Evolutionary conservation across 2,797 vertebrate genomes (phyloP).

Genomic region (Pithecia hirsuta): DNA sequence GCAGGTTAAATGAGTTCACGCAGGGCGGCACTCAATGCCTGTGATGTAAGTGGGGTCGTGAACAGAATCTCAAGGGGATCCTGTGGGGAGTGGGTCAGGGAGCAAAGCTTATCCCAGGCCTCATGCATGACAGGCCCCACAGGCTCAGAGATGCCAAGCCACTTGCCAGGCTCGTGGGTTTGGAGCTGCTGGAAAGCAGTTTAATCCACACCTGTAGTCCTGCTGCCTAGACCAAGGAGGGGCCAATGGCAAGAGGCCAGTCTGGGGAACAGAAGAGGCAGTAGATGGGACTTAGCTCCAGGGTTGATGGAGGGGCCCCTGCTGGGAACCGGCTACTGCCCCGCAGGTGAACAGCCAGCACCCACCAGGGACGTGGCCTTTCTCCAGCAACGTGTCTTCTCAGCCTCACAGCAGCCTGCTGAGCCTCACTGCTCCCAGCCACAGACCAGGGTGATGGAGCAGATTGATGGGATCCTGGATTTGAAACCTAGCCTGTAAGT

Average conservation of each 20-base stretch:
- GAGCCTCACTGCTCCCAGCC: neutral
- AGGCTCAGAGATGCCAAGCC: neutral
- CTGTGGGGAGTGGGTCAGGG: neutral
- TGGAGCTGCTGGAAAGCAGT: neutral
- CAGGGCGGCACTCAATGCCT: neutral
- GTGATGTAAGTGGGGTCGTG: neutral
- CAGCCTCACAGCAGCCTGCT: neutral
- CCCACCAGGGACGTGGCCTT: fast-evolving
- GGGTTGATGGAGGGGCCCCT: neutral
- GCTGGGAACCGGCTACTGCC: neutral
- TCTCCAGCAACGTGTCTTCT: neutral
- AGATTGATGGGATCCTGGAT: neutral
- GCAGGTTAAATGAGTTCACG: neutral
- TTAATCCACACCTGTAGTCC: neutral
- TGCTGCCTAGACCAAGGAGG: neutral
- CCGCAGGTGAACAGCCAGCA: neutral
- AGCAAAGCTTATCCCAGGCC: neutral
- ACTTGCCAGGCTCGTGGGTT: neutral
- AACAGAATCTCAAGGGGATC: neutral
- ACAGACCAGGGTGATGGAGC: neutral
- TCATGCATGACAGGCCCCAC: fast-evolving
- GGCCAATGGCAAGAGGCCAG: neutral
- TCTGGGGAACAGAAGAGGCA: neutral
- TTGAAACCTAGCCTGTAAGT: neutral
- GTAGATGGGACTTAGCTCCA: neutral